Evolutionary conservation across 2,797 vertebrate species (phyloP), one percentile per base, ranked within the genome.

Genomic region (Vipera ursinii): DNA sequence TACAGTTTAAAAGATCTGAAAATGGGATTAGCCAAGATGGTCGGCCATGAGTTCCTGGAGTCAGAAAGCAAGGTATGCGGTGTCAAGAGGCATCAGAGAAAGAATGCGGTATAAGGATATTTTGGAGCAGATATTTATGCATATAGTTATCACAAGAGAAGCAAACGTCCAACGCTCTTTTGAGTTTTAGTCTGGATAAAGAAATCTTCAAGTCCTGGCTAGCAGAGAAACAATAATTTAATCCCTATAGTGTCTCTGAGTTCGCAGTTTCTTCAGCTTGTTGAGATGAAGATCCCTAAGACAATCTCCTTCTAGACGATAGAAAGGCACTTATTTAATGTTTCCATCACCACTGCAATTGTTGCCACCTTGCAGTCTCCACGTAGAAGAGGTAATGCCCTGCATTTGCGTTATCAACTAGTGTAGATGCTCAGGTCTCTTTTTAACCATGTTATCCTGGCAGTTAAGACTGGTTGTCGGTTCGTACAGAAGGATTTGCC

Each of bases 121-220:
- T 91, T 88, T 51, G 82, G 55, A 91, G 89, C 56, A 82, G 53
- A n/a, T 55, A 51, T 55, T 44, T 82, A 78, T 89, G 51, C 59
- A 17, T 59, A 87, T 90, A 53, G 38, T 87, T 53, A 32, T 63
- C n/a, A 89, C 48, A 44, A 90, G 56, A 87, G 65, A 88, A 85
- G 92, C 69, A 65, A 63, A 63, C 2, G 60, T 93, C 87, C 38
- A 93, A 32, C n/a, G 89, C 53, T 92, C 85, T 56, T 86, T 87
- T 90, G 87, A 63, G 48, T 63, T 63, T 63, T 15, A 88, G 57
- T 13, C 10, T 63, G 86, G 65, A 73, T 32, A 88, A 56, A 73
- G 1, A 73, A 22, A n/a, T 86, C 78, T 56, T 32, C 73, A 51
- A 88, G 73, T 32, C 28, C 32, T 85, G 57, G 56, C 57, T 85